These are phyloP conservation scores for Grammomys dolichurus DNA, from an alignment of 2,113 vertebrate genomes.

Conservation along the genomic window DNA sequence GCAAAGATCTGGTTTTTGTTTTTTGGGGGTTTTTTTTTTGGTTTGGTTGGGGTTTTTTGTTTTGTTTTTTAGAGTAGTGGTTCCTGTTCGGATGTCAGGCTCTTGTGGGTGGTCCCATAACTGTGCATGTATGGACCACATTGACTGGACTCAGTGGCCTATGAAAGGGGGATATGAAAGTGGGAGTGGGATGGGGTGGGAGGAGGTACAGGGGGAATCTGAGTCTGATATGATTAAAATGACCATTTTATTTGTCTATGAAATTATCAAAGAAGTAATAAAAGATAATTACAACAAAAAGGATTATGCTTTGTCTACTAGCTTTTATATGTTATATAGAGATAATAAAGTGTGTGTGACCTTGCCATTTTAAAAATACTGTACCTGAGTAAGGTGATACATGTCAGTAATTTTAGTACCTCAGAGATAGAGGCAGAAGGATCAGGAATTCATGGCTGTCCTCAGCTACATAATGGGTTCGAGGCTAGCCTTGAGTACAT, in stretches of 20 bases:
- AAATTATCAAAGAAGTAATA: not conserved
- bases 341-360: not conserved
- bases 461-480: not conserved
- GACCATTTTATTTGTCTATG: not conserved
- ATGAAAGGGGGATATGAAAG: not conserved
- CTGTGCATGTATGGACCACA: not conserved
- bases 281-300: not conserved
- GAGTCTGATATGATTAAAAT: no score
- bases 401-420: not conserved
- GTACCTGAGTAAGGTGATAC: not conserved
- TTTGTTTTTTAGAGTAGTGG: not conserved
- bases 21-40: no score
- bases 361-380: not conserved
- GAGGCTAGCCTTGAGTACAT: not conserved
- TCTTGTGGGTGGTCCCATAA: not conserved
- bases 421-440: not conserved
- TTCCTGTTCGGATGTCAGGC: no score
- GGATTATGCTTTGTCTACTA: not conserved
- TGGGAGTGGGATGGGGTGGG: not conserved
- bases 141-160: not conserved
- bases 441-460: not conserved
- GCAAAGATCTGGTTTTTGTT: no score
- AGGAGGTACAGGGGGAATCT: no score
- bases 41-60: no score
- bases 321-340: not conserved